Percentiles rank a stretch among this genome's conserved stretches.
phyloP scores from a whole-genome alignment of 2,888 invertebrate species.

The Coleophora deauratella region DNA sequence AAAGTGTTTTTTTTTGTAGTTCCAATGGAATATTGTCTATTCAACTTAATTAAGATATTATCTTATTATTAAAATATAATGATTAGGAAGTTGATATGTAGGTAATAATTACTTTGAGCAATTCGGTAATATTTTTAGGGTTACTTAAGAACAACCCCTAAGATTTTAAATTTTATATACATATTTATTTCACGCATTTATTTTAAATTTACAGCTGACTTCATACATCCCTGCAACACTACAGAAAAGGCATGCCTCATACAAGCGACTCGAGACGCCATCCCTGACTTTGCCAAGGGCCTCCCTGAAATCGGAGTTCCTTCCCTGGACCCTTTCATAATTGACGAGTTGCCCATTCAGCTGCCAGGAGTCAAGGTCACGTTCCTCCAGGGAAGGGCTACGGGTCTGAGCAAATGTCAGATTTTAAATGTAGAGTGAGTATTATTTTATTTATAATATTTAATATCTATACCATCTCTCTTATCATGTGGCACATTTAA shows the following conservation, averaged over 20 bases:
- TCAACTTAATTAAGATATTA: too few relatives aligned
- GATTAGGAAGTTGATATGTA: too few relatives aligned
- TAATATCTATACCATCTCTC: too few relatives aligned
- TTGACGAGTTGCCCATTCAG: conserved; percentile 60
- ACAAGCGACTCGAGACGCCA: conserved; percentile 56
- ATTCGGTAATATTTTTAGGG: too few relatives aligned
- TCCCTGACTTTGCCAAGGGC: conserved; percentile 58
- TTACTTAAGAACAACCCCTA: too few relatives aligned
- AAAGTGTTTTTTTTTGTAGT: too few relatives aligned
- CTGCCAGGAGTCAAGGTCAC: conserved; percentile 65
- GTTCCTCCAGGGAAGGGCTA: conserved; percentile 55
- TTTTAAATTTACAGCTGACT: conserved; percentile 44
- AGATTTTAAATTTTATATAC: too few relatives aligned
- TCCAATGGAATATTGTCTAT: too few relatives aligned
- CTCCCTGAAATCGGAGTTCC: conserved; percentile 55
- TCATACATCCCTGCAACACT: conserved; percentile 59
- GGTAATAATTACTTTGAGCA: too few relatives aligned
- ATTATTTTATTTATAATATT: conserved; percentile 1
- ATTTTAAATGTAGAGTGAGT: conserved; percentile 66
- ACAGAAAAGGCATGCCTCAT: conserved; percentile 54
- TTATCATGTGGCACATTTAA: too few relatives aligned
- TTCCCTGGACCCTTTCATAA: conserved; percentile 54
- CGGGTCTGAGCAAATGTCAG: conserved; percentile 57
- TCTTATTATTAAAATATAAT: too few relatives aligned
- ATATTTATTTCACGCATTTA: too few relatives aligned